Evolutionary conservation across 2,888 invertebrate species (phyloP), one percentile per base, ranked within the genome.

Genomic region (Drosophila algonquin): DNA sequence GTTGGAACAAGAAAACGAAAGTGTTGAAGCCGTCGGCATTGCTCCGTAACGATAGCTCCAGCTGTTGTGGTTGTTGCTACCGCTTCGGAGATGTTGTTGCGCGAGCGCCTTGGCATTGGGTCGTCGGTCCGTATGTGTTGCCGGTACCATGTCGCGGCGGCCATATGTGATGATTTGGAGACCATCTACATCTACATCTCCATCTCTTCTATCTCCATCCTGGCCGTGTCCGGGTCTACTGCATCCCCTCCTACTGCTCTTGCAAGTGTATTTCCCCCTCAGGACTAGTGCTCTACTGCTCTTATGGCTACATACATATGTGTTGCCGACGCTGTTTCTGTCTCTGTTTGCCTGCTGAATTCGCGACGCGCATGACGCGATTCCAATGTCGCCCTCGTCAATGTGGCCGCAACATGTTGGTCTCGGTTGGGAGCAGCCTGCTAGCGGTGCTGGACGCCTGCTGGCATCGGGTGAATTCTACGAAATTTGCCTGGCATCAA

Each of bases 1-100:
- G 92, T 91, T 91, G 90, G 92, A 91, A 92, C 91, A 92, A 92
- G 92, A 92, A 92, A 92, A 91, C 89, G 92, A 92, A 92, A 92
- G 92, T 92, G 90, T 89, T 89, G 83, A 81, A 80, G 77, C 57
- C 55, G 16, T 9, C 16, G 46, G 18, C 47, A 47, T n/a, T 45
- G 8, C 45, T 16, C 16, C 18, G 53, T 16, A 32, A 6, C 18
- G 45, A 12, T 57, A 16, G 21, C n/a, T 56, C 8, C 14, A 18
- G 47, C 32, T 30, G 9, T 57, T 47, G 46, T 30, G 40, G 61
- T n/a, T 46, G 46, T n/a, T 40, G 40, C 40, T 40, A n/a, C 40
- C 40, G 40, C 40, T n/a, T 40, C 40, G 14, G 40, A 7, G 7
- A 40, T 40, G 14, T 40, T 40, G 40, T 40, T 40, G 40, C 40